Evolutionary conservation across 2,113 vertebrate genomes (phyloP).

Genomic region (Dromiciops gliroides): DNA sequence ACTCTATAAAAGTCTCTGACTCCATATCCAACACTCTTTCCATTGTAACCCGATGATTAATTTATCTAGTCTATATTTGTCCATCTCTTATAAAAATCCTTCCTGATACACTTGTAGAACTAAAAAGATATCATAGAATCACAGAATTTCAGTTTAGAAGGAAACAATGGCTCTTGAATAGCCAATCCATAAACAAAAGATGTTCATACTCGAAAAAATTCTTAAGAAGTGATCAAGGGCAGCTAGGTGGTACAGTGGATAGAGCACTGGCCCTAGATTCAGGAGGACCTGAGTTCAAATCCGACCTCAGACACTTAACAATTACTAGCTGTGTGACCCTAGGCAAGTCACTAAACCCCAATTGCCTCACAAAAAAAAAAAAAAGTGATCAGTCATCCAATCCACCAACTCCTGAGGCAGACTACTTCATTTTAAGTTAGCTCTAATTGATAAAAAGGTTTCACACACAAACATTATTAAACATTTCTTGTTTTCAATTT

Average conservation of each 20-base stretch:
- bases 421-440: not conserved
- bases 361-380: too few species aligned
- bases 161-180: not conserved
- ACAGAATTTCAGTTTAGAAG: not conserved
- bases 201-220: not conserved
- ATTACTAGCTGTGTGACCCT: too few species aligned
- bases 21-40: not conserved
- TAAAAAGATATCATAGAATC: not conserved
- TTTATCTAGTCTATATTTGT: not conserved
- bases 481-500: not conserved
- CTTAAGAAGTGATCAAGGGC: too few species aligned
- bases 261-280: too few species aligned
- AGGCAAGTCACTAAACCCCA: too few species aligned
- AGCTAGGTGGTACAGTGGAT: too few species aligned
- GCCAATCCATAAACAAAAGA: not conserved
- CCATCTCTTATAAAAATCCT: not conserved
- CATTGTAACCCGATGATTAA: not conserved
- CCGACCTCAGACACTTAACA: too few species aligned
- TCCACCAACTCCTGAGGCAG: not conserved
- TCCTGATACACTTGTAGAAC: not conserved
- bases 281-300: too few species aligned
- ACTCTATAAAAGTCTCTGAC: not conserved
- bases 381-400: not conserved
- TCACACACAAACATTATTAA: not conserved
- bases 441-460: not conserved